Base-by-base conservation (phyloP, 92 coral and sea anemone genomes). In the Palythoa grandis region DNA sequence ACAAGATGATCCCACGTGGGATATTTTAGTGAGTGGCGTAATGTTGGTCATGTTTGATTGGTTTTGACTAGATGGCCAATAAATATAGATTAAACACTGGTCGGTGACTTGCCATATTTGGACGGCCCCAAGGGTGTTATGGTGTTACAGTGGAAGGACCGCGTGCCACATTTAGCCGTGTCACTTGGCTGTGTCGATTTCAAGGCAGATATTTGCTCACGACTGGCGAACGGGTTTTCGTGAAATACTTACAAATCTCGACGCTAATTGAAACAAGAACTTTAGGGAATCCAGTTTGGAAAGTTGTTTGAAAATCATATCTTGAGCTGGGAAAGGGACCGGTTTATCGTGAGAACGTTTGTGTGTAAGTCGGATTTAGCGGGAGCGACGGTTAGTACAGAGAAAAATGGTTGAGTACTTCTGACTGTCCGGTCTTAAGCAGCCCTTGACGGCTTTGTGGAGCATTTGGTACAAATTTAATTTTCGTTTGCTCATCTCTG, bases 61-160 rank as follows among this genome's bases (percentile, higher is more conserved):
- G 99, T 96, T 96, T 96, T 96, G 99, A 96, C 99, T 96, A 94
- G 97, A 96, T 95, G 91, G 99, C 95, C 99, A 96, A 96, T 96
- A 96, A 96, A 96, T 96, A 96, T 96, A 96, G 99, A 96, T 96
- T 96, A 96, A 96, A 96, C 98, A 96, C 95, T 80, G 85, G 85
- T 80, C 85, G 61, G 85, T 80, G 85, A 80, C 85, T 96, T 91
- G 92, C 99, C 99, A 91, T 96, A 96, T 96, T 94, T 96, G 99
- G 99, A 78, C 87, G 88, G 88, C 95, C 98, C 96, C 95, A 86
- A 89, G 97, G 99, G 99, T 96, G 99, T 96, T 96, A 96, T 94
- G 99, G 98, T 95, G 99, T 92, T 96, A 91, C 94, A 90, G 91
- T 90, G 92, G 88, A 90, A 84, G 91, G 87, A 93, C 99, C 99